These are phyloP conservation scores for Engystomops pustulosus DNA, from an alignment of 2,113 vertebrate genomes.

Conservation along the genomic window DNA sequence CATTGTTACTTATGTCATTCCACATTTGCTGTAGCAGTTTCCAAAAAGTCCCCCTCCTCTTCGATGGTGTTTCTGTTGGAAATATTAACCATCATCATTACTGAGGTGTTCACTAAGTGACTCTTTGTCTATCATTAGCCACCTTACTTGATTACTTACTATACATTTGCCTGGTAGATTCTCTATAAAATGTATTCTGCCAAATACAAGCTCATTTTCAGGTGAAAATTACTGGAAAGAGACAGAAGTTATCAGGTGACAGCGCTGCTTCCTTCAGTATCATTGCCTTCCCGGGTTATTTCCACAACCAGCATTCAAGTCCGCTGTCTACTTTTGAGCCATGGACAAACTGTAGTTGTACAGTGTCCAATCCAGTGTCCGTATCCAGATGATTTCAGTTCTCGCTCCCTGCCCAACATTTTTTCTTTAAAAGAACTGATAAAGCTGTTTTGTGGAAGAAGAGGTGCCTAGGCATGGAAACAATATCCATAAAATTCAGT, in stretches of 20 bases:
- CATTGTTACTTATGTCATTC: not conserved
- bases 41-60: not conserved
- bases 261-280: not conserved
- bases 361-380: not conserved
- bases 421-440: slow-evolving; percentile 26
- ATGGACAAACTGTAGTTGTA: not conserved
- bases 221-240: not conserved
- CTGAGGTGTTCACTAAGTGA: not conserved
- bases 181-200: not conserved
- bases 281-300: not conserved
- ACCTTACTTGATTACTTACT: not conserved
- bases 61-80: not conserved
- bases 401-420: not conserved
- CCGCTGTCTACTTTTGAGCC: not conserved
- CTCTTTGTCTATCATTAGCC: not conserved
- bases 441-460: slow-evolving; percentile 8
- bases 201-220: not conserved
- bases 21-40: not conserved
- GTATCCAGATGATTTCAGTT: not conserved
- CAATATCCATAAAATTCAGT: slow-evolving; percentile 18
- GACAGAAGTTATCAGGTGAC: not conserved
- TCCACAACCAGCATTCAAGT: not conserved
- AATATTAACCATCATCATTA: not conserved
- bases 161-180: not conserved
- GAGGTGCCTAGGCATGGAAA: slow-evolving; percentile 14